Percentiles rank a stretch among this genome's conserved stretches.
Conservation (phyloP, 2,797 vertebrate genomes). For the Neopelma chrysocephalum region DNA sequence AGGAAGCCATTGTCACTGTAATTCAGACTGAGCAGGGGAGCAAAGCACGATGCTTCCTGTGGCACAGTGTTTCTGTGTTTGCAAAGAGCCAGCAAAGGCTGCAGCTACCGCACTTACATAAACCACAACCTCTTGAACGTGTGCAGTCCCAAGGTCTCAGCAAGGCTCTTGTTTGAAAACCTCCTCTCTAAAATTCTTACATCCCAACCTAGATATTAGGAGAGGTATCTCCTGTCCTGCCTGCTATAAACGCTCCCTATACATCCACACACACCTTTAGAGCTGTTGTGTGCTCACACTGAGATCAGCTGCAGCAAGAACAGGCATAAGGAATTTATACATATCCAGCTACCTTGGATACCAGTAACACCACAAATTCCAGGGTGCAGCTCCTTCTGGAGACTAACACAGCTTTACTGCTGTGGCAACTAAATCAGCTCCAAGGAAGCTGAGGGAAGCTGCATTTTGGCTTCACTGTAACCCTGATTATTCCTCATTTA, state of each 20-base stretch:
- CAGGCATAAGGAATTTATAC: not conserved
- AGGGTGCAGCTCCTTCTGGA: not conserved
- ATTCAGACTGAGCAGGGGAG: not conserved
- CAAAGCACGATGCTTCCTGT: not conserved
- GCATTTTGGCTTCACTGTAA: not conserved
- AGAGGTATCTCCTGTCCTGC: not conserved
- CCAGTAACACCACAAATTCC: not conserved
- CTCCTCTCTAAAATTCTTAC: not conserved
- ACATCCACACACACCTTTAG: not conserved
- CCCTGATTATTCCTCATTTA: not conserved
- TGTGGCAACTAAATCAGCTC: not conserved
- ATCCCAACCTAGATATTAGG: not conserved
- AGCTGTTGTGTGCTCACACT: not conserved
- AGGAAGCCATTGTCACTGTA: not conserved
- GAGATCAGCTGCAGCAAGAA: not conserved
- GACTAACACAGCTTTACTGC: not conserved
- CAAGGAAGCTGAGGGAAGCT: not conserved
- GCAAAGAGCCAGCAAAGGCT: not conserved
- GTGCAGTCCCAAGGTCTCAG: not conserved
- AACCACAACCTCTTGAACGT: not conserved
- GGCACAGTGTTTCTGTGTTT: not conserved
- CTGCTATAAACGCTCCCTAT: not conserved
- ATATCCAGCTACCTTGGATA: not conserved
- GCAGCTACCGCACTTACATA: not conserved
- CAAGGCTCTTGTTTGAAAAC: not conserved